Conservation (phyloP, 2,888 invertebrate species). For the Apeira syringaria region DNA sequence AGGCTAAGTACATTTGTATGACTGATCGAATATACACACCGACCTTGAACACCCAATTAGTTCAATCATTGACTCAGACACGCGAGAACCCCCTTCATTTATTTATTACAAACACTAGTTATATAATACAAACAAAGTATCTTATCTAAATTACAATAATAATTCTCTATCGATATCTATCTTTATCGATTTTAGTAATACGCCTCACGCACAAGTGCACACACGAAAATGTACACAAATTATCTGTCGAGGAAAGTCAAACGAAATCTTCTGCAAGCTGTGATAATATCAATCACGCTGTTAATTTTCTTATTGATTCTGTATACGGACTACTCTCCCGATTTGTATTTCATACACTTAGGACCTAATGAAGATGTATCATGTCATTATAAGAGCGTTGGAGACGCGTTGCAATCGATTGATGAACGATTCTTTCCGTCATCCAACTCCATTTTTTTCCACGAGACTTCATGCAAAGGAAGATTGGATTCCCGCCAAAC, state of each 20-base stretch:
- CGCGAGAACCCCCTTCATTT: too few relatives aligned
- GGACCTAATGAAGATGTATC: conserved; percentile 13
- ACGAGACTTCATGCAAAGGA: conserved; percentile 82
- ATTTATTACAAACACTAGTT: too few relatives aligned
- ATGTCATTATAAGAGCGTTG: conserved; percentile 14
- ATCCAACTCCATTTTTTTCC: conserved; percentile 25
- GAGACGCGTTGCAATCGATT: conserved; percentile 12
- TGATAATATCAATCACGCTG: background rate
- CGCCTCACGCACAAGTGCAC: background rate
- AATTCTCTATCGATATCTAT: conserved; percentile 1
- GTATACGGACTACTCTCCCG: conserved; percentile 7
- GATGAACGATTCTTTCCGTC: conserved; percentile 13
- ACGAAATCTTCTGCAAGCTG: background rate
- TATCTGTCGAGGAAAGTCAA: conserved; percentile 2
- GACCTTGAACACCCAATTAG: too few relatives aligned
- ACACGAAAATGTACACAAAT: conserved; percentile 4
- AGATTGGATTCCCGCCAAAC: conserved; percentile 54
- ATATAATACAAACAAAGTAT: too few relatives aligned
- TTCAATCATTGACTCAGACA: too few relatives aligned
- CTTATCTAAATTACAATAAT: too few relatives aligned
- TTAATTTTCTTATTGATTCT: background rate
- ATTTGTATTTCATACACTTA: conserved; percentile 14
- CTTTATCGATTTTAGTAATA: background rate
- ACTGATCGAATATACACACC: too few relatives aligned
- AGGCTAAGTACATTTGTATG: too few relatives aligned